Conservation (phyloP, 2,888 invertebrate species). For the Nezara viridula region DNA sequence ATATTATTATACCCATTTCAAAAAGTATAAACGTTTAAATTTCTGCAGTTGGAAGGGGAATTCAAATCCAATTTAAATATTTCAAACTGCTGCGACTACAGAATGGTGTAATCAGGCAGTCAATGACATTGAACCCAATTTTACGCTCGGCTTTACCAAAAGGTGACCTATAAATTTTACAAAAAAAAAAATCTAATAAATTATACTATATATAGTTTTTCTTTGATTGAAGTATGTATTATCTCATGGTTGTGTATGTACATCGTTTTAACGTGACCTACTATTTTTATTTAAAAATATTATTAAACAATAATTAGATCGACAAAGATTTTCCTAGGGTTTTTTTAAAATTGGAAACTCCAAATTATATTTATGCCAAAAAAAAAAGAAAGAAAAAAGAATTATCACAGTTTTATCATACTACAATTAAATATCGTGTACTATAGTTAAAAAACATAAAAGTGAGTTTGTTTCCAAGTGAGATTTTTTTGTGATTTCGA, state of each 20-base stretch:
- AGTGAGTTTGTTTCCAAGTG: no score
- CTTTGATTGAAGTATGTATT: background rate
- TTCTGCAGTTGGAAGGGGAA: background rate
- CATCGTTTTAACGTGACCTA: no score
- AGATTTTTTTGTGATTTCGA: background rate
- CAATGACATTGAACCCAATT: constrained; percentile 36
- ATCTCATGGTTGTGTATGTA: no score
- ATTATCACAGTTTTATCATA: no score
- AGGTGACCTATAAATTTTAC: background rate
- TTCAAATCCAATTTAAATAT: constrained; percentile 32
- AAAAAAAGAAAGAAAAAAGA: no score
- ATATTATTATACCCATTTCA: background rate
- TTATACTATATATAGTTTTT: background rate
- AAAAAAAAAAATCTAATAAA: background rate
- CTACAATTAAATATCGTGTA: no score
- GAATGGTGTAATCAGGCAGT: constrained; percentile 28
- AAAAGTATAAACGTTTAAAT: background rate
- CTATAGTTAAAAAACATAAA: no score
- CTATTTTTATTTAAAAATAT: no score
- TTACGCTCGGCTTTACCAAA: background rate
- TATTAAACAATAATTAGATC: no score
- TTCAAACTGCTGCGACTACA: constrained; percentile 3
- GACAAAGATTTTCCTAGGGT: no score
- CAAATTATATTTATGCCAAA: no score
- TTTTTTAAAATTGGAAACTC: no score